Evolutionary conservation across 1,140 invertebrate species (phyloP).

Genomic region (Aphaenogaster floridana): DNA sequence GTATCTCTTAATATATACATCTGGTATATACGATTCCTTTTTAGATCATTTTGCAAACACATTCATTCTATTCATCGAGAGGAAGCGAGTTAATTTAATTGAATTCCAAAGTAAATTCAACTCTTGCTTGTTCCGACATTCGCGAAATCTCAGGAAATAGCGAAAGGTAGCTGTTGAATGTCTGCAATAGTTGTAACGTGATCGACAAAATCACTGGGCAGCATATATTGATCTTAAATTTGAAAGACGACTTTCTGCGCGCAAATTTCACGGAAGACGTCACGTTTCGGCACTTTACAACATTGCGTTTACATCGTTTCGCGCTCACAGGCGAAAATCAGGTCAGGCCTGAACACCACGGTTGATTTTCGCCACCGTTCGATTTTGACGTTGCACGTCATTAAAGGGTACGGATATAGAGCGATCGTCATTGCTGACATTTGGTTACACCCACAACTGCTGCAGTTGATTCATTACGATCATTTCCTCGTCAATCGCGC

Average conservation of each 20-base stretch:
- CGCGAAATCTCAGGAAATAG: not conserved
- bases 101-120: not conserved
- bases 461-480: slow-evolving; percentile 37
- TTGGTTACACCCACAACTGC: slow-evolving; percentile 1
- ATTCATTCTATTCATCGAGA: not conserved
- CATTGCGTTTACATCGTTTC: slow-evolving; percentile 69
- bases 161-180: not conserved
- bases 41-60: not conserved
- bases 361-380: slow-evolving; percentile 65
- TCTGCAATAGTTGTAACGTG: not conserved
- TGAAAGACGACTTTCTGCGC: slow-evolving; percentile 18
- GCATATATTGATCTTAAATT: slow-evolving; percentile 51
- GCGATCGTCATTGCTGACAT: slow-evolving; percentile 29
- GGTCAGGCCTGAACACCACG: slow-evolving; percentile 60
- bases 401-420: slow-evolving; percentile 70
- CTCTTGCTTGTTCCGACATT: not conserved
- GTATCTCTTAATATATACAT: not conserved
- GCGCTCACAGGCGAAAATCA: slow-evolving; percentile 53
- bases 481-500: not conserved
- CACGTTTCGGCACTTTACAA: slow-evolving; percentile 55
- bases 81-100: not conserved
- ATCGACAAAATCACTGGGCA: slow-evolving; percentile 12
- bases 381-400: slow-evolving; percentile 69
- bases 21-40: not conserved
- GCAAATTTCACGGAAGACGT: slow-evolving; percentile 23